Conservation (phyloP, 2,113 vertebrate species). For the Melozone crissalis region DNA sequence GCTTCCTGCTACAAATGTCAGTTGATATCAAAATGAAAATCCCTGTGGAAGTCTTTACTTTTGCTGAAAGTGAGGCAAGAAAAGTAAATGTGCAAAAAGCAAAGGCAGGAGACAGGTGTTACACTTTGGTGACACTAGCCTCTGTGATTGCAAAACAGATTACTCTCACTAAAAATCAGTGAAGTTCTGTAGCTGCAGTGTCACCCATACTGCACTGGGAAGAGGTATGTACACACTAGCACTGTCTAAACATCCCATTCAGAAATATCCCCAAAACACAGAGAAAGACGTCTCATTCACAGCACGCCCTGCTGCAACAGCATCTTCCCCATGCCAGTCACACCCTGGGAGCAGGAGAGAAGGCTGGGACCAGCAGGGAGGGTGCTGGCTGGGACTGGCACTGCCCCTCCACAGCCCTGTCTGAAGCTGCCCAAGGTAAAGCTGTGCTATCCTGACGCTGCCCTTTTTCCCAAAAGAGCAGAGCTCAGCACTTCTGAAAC, state of each 20-base stretch:
- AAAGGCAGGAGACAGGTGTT: not conserved
- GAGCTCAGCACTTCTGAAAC: not conserved
- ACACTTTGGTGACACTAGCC: not conserved
- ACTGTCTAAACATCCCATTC: not conserved
- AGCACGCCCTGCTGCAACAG: not conserved
- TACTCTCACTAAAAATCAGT: not conserved
- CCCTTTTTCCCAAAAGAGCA: not conserved
- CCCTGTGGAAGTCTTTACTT: not conserved
- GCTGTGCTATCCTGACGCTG: not conserved
- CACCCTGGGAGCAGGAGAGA: not conserved
- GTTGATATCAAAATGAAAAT: not conserved
- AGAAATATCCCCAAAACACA: not conserved
- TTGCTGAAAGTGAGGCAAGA: not conserved
- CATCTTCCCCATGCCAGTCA: not conserved
- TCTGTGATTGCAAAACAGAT: not conserved
- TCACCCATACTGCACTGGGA: not conserved
- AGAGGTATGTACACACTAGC: not conserved
- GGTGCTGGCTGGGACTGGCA: not conserved
- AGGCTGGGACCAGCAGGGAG: not conserved
- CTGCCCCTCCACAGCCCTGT: not conserved
- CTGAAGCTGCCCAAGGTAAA: not conserved
- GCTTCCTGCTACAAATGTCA: not conserved
- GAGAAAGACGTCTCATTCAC: not conserved
- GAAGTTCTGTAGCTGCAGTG: not conserved
- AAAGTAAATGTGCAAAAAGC: not conserved